Evolutionary conservation across 2,888 invertebrate species (phyloP), one percentile per base, ranked within the genome.

Genomic region (Aspidiotus rigidus): DNA sequence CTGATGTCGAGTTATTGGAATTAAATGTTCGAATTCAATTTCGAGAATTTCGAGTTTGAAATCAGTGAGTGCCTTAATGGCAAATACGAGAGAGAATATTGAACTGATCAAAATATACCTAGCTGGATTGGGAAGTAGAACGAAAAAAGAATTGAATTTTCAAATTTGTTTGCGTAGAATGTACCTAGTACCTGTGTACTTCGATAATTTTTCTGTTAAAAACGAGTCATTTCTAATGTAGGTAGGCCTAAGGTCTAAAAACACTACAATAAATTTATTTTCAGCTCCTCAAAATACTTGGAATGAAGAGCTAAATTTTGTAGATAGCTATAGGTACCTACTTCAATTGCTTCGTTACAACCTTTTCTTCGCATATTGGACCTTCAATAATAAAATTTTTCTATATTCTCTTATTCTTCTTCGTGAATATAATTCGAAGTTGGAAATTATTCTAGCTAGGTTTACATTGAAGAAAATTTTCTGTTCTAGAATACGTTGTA

Each of bases 401-500:
- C 53, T 3, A 53, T 53, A 53, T 53, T 53, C 5, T 53, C 11
- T 53, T 11, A 53, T 53, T n/a, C 28, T 28, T 5, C 28, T 28
- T 28, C 28, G 28, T 28, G 28, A 28, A 28, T 28, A 28, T 28
- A 28, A 28, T 28, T 28, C 5, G 28, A 28, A 28, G 28, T 28
- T 28, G 28, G 28, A 3, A 28, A 3, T 3, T 28, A 28, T 28
- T 28, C 53, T 53, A 2, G 53, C n/a, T 53, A 6, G 49, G n/a
- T 63, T 11, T 17, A n/a, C 42, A 9, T 62, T 62, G 8, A 13
- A 42, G 1, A 16, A 62, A 42, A 15, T 62, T 7, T 44, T 62
- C 16, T 11, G 15, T 42, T 44, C 9, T 42, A 67, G 67, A 67
- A 67, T 9, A 59, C 67, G 39, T 60, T 67, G n/a, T 67, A 67